These are phyloP conservation scores for Hymenopus coronatus DNA, from an alignment of 2,888 invertebrate genomes.

Conservation along the genomic window DNA sequence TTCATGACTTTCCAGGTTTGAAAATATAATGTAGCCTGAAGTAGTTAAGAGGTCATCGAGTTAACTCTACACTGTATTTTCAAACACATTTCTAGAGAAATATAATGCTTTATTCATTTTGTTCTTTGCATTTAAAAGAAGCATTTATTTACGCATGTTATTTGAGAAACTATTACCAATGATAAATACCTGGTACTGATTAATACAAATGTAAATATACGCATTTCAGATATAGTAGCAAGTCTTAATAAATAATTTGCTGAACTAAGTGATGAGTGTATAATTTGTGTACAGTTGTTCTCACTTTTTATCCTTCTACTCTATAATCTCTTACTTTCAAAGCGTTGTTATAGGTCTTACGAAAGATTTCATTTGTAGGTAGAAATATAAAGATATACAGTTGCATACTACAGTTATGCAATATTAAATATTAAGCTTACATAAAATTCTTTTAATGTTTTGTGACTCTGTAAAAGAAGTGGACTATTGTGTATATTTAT, in stretches of 20 bases:
- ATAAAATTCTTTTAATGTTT: background rate
- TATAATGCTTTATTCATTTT: background rate
- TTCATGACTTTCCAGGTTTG: background rate
- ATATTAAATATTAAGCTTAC: background rate
- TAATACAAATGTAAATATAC: background rate
- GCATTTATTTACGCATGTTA: background rate
- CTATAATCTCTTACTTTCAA: background rate
- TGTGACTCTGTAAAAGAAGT: background rate
- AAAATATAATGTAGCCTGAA: background rate
- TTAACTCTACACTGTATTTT: background rate
- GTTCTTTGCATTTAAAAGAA: background rate
- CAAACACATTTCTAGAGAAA: background rate
- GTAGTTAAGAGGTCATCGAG: background rate
- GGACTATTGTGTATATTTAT: background rate
- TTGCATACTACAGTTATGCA: background rate
- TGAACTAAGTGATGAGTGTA: background rate
- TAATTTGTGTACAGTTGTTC: background rate
- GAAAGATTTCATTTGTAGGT: no score
- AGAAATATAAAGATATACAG: background rate
- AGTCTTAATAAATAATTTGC: background rate
- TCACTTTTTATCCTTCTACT: background rate
- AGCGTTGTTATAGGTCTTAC: no score
- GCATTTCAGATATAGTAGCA: background rate
- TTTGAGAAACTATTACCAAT: background rate
- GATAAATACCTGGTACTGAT: background rate